A percentile compares a stretch with the other conserved stretches of the same genome.
Conservation (phyloP, 2,888 invertebrate species). For the Oasisia sp. region DNA sequence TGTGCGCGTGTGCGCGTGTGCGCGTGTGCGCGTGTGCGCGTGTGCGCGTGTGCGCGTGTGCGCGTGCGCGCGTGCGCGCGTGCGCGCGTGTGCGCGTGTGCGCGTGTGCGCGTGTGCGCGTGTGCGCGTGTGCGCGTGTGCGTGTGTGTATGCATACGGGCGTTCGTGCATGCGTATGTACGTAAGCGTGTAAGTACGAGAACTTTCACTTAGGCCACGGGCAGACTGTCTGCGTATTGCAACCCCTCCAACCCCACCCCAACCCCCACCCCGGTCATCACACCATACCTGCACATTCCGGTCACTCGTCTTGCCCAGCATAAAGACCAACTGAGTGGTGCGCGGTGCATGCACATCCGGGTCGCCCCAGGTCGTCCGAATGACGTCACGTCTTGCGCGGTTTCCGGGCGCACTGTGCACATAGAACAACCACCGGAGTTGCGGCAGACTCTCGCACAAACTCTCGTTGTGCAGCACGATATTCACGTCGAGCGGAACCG, state of each 20-base stretch:
- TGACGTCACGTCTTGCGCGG: background rate
- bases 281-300: background rate
- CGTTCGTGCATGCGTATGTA: background rate
- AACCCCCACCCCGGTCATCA: background rate
- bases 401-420: background rate
- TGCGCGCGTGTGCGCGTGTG: too few relatives aligned
- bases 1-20: too few relatives aligned
- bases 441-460: background rate
- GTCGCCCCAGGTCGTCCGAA: background rate
- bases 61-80: too few relatives aligned
- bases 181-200: background rate
- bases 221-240: too few relatives aligned
- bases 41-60: too few relatives aligned
- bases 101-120: too few relatives aligned
- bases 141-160: too few relatives aligned
- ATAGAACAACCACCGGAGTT: background rate
- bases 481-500: background rate
- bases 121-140: too few relatives aligned
- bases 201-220: background rate
- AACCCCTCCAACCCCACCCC: too few relatives aligned
- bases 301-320: background rate
- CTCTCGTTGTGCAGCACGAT: background rate
- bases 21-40: too few relatives aligned
- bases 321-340: background rate
- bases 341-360: background rate